Evolutionary conservation across 2,113 vertebrate species (phyloP).

Genomic region (Ptilonorhynchus violaceus): DNA sequence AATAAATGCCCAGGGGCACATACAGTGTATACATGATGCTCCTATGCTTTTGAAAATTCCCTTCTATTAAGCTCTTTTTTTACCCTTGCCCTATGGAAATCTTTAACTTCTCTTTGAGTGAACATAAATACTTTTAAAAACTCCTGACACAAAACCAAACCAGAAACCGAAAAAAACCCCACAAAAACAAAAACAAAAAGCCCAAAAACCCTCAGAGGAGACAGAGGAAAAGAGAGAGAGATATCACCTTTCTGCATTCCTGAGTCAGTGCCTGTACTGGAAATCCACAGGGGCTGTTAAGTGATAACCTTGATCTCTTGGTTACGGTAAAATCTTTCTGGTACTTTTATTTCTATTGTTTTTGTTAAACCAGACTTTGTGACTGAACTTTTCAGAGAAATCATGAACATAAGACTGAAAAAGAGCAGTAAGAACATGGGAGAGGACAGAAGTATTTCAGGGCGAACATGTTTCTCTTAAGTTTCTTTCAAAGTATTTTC

Average conservation of each 20-base stretch:
- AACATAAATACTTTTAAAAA: neutral
- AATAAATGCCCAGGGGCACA: neutral
- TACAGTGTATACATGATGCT: neutral
- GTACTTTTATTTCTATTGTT: neutral
- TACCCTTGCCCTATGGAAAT: neutral
- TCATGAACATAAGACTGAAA: neutral
- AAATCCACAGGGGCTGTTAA: neutral
- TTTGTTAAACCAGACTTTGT: neutral
- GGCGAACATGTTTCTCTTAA: neutral
- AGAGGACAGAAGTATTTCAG: neutral
- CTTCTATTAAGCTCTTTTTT: neutral
- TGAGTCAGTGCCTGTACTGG: neutral
- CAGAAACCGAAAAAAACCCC: neutral
- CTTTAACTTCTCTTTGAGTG: neutral
- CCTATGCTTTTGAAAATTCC: neutral
- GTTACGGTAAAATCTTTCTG: neutral
- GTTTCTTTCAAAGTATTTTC: neutral
- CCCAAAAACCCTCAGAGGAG: no score
- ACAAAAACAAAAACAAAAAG: neutral
- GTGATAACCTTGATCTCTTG: neutral
- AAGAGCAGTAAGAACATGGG: neutral
- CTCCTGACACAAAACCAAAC: neutral
- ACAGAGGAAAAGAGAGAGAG: neutral
- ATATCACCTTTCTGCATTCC: neutral
- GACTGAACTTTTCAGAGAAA: neutral